Evolutionary conservation across 2,888 invertebrate genomes (phyloP), one percentile per base, ranked within the genome.

Genomic region (Drosophila parthenogenetica): DNA sequence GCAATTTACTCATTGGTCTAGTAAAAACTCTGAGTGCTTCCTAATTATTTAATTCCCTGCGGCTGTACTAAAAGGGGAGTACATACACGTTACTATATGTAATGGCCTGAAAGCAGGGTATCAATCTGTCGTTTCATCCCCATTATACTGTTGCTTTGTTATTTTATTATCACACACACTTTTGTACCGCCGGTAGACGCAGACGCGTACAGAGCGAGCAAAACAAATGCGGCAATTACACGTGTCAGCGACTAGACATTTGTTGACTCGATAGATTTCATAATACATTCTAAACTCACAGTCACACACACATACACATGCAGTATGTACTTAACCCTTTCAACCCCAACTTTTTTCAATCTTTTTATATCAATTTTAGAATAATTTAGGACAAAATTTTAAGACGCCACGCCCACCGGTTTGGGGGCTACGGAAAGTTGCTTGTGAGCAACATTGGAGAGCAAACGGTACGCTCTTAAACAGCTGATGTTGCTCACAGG

Each of bases 191-290:
- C 64, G 70, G 62, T 17, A 17, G 43, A 63, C 65, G 55, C 65
- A 58, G 55, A 61, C 65, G 65, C 71, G 79, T 67, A 84, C 48
- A 69, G 45, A 7, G 32, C 59, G 79, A 81, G 69, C 65, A 87
- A 53, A 76, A 80, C 69, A 83, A 77, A 77, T 7, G 16, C 14
- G 25, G 8, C 5, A 64, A 63, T 54, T 19, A 46, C 77, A 62
- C 61, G 59, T 65, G 57, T 13, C 17, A 19, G 14, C 14, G 35
- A 5, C 16, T 49, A 60, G 25, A 49, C 29, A 19, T 19, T 25
- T 45, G 45, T 42, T 50, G 49, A 25, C 25, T 25, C 35, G 37
- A 48, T 61, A 37, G n/a, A 57, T 35, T 57, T 54, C 25, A 32
- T 50, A 39, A 13, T 7, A 48, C 16, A 49, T 7, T 13, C 54